Evolutionary conservation across 2,888 invertebrate species (phyloP), one percentile per base, ranked within the genome.

Genomic region (Drosophila setosimentum): DNA sequence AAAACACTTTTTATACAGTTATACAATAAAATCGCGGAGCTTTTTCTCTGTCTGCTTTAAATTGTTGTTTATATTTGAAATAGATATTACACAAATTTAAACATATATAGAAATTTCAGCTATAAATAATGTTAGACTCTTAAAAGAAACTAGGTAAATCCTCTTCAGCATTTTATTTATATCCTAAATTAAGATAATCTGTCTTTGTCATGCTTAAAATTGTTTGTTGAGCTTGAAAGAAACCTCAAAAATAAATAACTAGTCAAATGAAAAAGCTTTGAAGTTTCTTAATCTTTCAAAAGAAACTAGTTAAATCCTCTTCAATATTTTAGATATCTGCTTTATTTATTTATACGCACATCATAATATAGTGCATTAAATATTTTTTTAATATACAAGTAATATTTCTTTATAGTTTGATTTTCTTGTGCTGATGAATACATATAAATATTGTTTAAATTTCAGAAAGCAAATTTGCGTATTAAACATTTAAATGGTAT

Each of bases 391-490:
- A 71, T 76, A 72, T 72, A 67, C 61, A 76, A 29, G 18, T 40
- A 61, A 59, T 76, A 57, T 62, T 72, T 68, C 42, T 45, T 68
- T 73, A 37, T 55, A 55, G 30, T 29, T 61, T 76, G 32, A 64
- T 50, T 62, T 61, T 76, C n/a, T 65, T 49, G 54, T 70, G 50
- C 48, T 50, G 21, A 49, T 48, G 45, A 30, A 49, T 73, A 55
- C 16, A 45, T 45, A 45, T 55, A 55, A 8, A 65, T 66, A 63
- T 42, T 32, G 37, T 53, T 63, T n/a, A 27, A 40, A 29, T 54
- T 65, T 65, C 30, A 59, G 30, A 45, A 30, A 69, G 18, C n/a
- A 30, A 48, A 13, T 18, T 29, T 61, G 62, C 59, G 73, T 67
- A 16, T 45, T 45, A 63, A 37, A 65, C 24, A 37, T 55, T 55